phyloP scores from a whole-genome alignment of 2,797 vertebrate species.

The Catamblyrhynchus diadema region DNA sequence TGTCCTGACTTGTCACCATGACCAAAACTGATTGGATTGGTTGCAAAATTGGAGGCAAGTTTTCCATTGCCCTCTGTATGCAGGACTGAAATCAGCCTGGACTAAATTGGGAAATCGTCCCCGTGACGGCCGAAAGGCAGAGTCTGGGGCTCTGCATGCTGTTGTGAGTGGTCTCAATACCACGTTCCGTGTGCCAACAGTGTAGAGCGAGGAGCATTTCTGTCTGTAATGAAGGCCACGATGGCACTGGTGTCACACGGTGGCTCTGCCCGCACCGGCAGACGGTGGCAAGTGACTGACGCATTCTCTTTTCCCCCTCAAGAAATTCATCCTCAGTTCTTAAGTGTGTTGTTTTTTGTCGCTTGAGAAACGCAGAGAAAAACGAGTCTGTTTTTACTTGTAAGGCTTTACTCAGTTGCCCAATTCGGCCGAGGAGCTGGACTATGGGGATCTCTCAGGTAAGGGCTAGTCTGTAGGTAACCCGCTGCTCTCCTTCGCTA shows the following conservation, averaged over 20 bases:
- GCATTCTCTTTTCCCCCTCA: neutral
- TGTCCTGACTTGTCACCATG: neutral
- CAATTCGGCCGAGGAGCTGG: slow-evolving; percentile 83
- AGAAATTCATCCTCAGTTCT: slow-evolving; percentile 69
- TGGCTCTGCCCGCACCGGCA: slow-evolving; percentile 45
- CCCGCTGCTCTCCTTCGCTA: slow-evolving; percentile 53
- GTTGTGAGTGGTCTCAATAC: slow-evolving; percentile 66
- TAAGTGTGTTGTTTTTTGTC: slow-evolving; percentile 80
- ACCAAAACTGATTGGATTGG: slow-evolving; percentile 19
- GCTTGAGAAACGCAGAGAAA: slow-evolving; percentile 78
- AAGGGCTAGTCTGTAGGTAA: slow-evolving; percentile 79
- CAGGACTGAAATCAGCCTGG: neutral
- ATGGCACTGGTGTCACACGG: slow-evolving; percentile 33
- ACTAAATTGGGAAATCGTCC: slow-evolving; percentile 21
- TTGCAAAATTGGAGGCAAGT: neutral
- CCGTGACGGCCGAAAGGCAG: neutral
- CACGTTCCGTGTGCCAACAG: slow-evolving; percentile 68
- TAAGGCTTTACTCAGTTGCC: slow-evolving; percentile 85
- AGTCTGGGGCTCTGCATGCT: slow-evolving; percentile 69
- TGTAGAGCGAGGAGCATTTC: slow-evolving; percentile 71
- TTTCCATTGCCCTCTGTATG: neutral
- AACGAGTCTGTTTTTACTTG: slow-evolving; percentile 82
- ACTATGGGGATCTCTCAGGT: slow-evolving; percentile 82
- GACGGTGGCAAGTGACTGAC: slow-evolving; percentile 64
- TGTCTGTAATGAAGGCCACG: slow-evolving; percentile 37